These are phyloP conservation scores for Darevskia nairensis DNA, from an alignment of 2,797 vertebrate species.

Conservation along the genomic window DNA sequence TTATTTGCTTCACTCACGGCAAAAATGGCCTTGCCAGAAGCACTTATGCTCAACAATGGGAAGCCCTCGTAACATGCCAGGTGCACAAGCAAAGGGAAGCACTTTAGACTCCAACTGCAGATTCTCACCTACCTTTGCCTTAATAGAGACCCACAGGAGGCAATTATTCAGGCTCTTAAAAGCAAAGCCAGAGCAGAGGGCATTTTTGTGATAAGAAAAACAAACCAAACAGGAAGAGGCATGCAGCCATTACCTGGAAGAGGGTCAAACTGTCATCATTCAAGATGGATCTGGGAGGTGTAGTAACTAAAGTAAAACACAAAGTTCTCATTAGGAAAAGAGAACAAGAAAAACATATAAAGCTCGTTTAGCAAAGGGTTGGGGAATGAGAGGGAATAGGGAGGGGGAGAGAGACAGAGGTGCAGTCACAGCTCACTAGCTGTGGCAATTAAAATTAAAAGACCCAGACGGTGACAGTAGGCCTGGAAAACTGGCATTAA, in stretches of 20 bases:
- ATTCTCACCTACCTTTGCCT: conserved; percentile 7
- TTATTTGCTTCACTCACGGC: background rate
- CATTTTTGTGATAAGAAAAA: background rate
- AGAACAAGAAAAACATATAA: conserved; percentile 52
- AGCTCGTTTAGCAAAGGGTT: conserved; percentile 22
- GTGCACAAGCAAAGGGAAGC: conserved; percentile 60
- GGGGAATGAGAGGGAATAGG: too few relatives aligned
- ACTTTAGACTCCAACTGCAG: conserved; percentile 56
- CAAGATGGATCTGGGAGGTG: conserved; percentile 81
- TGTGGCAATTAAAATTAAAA: background rate
- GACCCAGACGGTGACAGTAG: background rate
- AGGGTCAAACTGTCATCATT: conserved; percentile 75
- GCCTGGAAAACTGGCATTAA: background rate
- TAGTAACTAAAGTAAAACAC: conserved; percentile 78
- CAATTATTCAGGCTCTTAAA: background rate
- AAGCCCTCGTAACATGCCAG: conserved; percentile 15
- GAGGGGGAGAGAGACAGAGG: background rate
- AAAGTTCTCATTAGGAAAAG: conserved; percentile 63
- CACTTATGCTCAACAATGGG: rapidly evolving
- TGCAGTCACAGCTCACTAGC: background rate
- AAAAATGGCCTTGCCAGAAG: background rate
- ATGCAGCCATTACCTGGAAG: conserved; percentile 78
- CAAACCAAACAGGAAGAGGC: conserved; percentile 15
- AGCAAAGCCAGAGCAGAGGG: background rate
- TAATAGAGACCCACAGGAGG: conserved; percentile 13